Conservation (phyloP, 1,140 invertebrate genomes). For the Drosophila erecta region DNA sequence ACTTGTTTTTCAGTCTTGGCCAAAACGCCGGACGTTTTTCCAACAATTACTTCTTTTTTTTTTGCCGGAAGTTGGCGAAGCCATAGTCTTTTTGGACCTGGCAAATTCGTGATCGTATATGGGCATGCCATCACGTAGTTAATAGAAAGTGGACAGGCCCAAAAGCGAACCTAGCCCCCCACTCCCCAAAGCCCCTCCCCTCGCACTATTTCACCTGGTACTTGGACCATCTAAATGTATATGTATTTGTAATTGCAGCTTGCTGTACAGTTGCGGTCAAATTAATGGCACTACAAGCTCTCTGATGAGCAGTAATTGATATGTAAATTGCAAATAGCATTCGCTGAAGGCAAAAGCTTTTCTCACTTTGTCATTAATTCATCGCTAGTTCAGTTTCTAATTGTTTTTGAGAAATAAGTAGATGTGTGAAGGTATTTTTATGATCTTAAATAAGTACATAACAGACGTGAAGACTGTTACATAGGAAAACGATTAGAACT, state of each 20-base stretch:
- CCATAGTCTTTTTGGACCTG: conserved; percentile 35
- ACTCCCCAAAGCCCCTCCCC: conserved; percentile 1
- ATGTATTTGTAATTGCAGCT: conserved; percentile 11
- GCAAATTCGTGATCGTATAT: conserved; percentile 14
- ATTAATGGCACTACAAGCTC: conserved; percentile 21
- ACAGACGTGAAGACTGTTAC: neutral
- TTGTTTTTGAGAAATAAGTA: neutral
- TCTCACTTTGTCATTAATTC: neutral
- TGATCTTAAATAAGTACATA: too few relatives aligned
- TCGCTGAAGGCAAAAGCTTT: neutral
- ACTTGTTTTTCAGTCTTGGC: conserved; percentile 24
- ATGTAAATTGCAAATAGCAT: conserved; percentile 3
- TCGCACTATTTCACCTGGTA: conserved; percentile 15
- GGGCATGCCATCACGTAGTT: conserved; percentile 50
- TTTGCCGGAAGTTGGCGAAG: conserved; percentile 64
- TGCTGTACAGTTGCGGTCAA: conserved; percentile 10
- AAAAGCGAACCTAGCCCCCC: conserved; percentile 21
- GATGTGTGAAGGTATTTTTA: too few relatives aligned
- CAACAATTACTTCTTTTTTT: neutral
- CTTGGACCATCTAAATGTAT: conserved; percentile 1
- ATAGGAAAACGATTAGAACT: neutral
- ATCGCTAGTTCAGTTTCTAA: neutral
- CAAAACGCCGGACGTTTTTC: conserved; percentile 5
- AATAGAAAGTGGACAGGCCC: conserved; percentile 58
- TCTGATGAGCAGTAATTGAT: neutral